Conservation (phyloP, 2,888 invertebrate species). For the Ormyrus nitidulus region DNA sequence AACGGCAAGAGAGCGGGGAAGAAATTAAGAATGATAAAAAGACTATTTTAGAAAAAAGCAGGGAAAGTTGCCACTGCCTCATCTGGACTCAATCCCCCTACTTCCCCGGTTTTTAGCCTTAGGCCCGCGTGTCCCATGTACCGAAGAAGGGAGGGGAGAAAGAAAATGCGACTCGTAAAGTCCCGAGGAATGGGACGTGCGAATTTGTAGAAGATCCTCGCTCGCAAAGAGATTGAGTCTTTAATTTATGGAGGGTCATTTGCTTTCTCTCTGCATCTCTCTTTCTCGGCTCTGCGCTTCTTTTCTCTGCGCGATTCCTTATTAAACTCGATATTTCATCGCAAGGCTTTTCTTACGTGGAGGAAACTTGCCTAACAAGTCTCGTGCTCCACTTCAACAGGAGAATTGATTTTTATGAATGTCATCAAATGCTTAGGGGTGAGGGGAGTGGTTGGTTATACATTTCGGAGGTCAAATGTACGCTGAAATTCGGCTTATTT, state of each 20-base stretch:
- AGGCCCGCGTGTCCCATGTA: conserved; percentile 18
- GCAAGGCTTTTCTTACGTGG: conserved; percentile 18
- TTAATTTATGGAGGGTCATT: conserved; percentile 50
- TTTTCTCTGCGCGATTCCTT: conserved; percentile 1
- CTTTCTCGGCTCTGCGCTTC: neutral
- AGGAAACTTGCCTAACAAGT: conserved; percentile 2
- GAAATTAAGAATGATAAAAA: conserved; percentile 53
- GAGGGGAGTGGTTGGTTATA: no score
- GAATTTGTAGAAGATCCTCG: conserved; percentile 45
- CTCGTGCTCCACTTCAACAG: conserved; percentile 13
- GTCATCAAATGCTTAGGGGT: neutral
- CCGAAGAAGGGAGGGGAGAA: conserved; percentile 5
- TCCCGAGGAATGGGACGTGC: conserved; percentile 37
- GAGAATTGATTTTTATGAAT: conserved; percentile 34
- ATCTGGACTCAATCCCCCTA: no score
- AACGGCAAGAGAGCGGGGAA: neutral
- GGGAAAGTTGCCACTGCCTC: neutral
- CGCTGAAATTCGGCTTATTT: no score
- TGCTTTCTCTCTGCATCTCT: conserved; percentile 25
- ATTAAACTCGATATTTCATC: conserved; percentile 52
- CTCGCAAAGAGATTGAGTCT: conserved; percentile 51
- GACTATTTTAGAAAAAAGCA: conserved; percentile 16
- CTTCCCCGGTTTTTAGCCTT: conserved; percentile 3
- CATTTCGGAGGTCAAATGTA: no score
- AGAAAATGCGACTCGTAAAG: conserved; percentile 48